These are phyloP conservation scores for Lophius piscatorius DNA, from an alignment of 2,113 vertebrate species.

Conservation along the genomic window DNA sequence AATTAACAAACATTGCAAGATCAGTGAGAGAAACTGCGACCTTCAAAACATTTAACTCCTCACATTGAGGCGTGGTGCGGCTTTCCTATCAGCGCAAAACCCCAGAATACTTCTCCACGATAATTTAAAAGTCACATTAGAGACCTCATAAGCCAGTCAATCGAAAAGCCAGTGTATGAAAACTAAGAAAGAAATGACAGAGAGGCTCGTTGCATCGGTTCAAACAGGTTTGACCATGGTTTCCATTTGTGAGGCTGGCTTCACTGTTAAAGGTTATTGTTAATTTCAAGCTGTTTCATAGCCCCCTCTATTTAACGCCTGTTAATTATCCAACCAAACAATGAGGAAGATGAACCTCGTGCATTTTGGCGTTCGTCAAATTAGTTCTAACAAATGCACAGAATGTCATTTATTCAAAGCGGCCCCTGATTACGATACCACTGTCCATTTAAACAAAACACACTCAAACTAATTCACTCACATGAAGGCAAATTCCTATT, in stretches of 20 bases:
- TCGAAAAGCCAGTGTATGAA: constrained; percentile 55
- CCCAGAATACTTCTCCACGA: constrained; percentile 76
- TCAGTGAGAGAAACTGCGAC: constrained; percentile 99
- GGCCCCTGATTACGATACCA: constrained; percentile 54
- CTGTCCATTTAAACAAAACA: constrained; percentile 63
- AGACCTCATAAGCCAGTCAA: constrained; percentile 66
- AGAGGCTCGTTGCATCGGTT: constrained; percentile 60
- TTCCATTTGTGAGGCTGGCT: constrained; percentile 70
- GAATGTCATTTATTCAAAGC: constrained; percentile 61
- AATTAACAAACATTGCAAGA: constrained; percentile 99
- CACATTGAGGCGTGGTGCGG: constrained; percentile 75
- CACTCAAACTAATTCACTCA: constrained; percentile 51
- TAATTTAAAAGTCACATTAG: constrained; percentile 73
- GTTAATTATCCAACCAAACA: constrained; percentile 73
- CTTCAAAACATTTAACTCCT: constrained; percentile 93
- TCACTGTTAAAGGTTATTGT: constrained; percentile 74
- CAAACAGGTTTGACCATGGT: constrained; percentile 62
- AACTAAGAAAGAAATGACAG: constrained; percentile 63
- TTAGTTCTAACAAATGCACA: constrained; percentile 66
- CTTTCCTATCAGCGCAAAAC: constrained; percentile 79
- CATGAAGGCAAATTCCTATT: constrained; percentile 50
- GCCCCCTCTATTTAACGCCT: constrained; percentile 65
- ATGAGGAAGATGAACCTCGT: constrained; percentile 55
- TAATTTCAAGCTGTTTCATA: constrained; percentile 71
- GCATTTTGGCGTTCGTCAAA: constrained; percentile 50